Evolutionary conservation across 2,797 vertebrate species (phyloP), one percentile per base, ranked within the genome.

Genomic region (Pseudotriccus pelzelni): DNA sequence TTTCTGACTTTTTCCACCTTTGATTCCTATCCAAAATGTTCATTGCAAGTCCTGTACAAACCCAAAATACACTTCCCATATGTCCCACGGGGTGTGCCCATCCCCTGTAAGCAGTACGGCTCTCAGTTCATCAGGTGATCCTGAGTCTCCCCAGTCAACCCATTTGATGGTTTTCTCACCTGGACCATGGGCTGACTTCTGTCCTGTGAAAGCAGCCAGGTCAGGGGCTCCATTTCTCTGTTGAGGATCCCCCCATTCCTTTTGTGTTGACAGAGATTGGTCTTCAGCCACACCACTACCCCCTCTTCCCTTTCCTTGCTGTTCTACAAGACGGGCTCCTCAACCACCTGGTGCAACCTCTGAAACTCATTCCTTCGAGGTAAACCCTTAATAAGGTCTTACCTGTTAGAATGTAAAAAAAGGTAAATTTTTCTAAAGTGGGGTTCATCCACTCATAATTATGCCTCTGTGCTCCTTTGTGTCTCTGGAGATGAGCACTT

Each of bases 61-160:
- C 17, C 28, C 44, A 39, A 67, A 72, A 73, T 6, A 73, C 24
- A 20, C 21, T 39, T 77, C 24, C 28, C 32, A 34, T 32, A 13
- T 0, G 3, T 43, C 20, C 63, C 50, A 34, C 20, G 37, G 69
- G 7, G 27, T 62, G 18, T 9, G 23, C 22, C 53, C n/a, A n/a
- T 12, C 23, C 21, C n/a, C 37, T 77, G 34, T 10, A 58, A 23
- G 23, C 17, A 52, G 44, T 43, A 47, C 47, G 0, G 0, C 50
- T 39, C 56, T 44, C 28, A 34, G 24, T 34, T 50, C 32, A 22
- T 14, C 12, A 10, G 27, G 27, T 22, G 28, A 37, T 28, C 28
- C 28, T 64, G 34, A 50, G 49, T 30, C 19, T 76, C 75, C 56
- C 37, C 53, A 37, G 2, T 7, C 46, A 73, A 62, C 20, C 3